phyloP scores from a whole-genome alignment of 2,113 vertebrate genomes.

The Pungitius pungitius region DNA sequence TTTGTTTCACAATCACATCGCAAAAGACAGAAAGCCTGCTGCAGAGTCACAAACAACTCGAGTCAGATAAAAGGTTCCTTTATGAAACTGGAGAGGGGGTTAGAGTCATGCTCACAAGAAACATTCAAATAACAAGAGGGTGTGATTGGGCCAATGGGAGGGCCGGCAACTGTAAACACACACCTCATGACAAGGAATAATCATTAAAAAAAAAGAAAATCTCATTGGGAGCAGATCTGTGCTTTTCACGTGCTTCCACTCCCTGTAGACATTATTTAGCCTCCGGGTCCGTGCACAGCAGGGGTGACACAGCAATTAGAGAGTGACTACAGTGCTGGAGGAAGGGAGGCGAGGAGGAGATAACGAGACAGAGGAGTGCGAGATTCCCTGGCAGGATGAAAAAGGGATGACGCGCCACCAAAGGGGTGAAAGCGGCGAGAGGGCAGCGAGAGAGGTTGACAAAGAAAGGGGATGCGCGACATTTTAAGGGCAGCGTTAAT shows the following conservation, averaged over 20 bases:
- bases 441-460: constrained; percentile 27
- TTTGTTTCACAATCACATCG: constrained; percentile 10
- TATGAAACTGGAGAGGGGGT: constrained; percentile 24
- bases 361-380: constrained; percentile 42
- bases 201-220: constrained; percentile 62
- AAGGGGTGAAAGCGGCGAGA: constrained; percentile 13
- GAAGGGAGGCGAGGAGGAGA: constrained; percentile 15
- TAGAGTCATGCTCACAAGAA: constrained; percentile 1
- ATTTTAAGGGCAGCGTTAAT: constrained; percentile 33
- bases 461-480: neutral
- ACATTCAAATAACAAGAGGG: constrained; percentile 13
- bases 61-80: constrained; percentile 41
- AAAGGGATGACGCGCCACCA: constrained; percentile 16
- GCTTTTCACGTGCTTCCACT: constrained; percentile 58
- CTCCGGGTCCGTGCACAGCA: constrained; percentile 72
- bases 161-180: constrained; percentile 56
- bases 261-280: constrained; percentile 78
- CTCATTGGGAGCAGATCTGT: constrained; percentile 54
- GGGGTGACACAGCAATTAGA: constrained; percentile 80
- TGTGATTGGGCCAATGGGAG: constrained; percentile 33
- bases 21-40: constrained; percentile 13
- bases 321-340: constrained; percentile 52
- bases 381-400: constrained; percentile 41
- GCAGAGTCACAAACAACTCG: constrained; percentile 36
- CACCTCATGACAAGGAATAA: constrained; percentile 63